Percentiles rank a stretch among this genome's conserved stretches.
Evolutionary conservation across 2,113 vertebrate genomes (phyloP).

Genomic region (Carassius carassius): DNA sequence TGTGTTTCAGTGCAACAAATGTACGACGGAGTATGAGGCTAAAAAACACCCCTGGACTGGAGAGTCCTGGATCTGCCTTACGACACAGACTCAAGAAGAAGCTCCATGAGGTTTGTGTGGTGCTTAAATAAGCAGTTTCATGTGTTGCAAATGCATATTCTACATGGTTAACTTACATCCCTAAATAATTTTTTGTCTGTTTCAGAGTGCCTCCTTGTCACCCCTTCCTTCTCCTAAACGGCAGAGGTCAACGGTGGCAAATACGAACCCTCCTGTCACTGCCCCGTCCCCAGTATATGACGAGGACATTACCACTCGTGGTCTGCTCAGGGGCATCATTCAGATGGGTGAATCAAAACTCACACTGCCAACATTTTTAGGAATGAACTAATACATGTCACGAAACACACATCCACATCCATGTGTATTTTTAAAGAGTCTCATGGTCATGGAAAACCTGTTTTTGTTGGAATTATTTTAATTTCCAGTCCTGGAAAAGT

Average conservation of each 20-base stretch:
- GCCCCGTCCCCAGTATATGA: constrained; percentile 50
- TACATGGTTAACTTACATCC: no score
- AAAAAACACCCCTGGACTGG: constrained; percentile 41
- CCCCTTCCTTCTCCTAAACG: constrained; percentile 51
- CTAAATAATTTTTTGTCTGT: neutral
- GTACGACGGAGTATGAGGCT: constrained; percentile 56
- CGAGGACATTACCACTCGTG: constrained; percentile 71
- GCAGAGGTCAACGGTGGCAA: constrained; percentile 6
- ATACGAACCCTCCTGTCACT: neutral
- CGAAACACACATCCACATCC: neutral
- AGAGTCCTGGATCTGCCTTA: constrained; percentile 67
- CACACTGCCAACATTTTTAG: neutral
- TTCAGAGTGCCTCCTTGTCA: constrained; percentile 66
- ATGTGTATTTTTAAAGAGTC: neutral
- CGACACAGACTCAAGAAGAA: constrained; percentile 66
- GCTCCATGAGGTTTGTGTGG: constrained; percentile 65
- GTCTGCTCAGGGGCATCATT: constrained; percentile 72
- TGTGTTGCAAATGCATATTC: neutral
- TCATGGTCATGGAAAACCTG: neutral
- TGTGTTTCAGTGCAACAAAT: neutral
- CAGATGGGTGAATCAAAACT: constrained; percentile 63
- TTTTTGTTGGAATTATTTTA: neutral
- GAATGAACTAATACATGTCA: neutral
- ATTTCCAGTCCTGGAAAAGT: neutral
- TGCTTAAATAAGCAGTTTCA: neutral